Conservation (phyloP, 1,140 invertebrate species). For the Psilanteris sp. region DNA sequence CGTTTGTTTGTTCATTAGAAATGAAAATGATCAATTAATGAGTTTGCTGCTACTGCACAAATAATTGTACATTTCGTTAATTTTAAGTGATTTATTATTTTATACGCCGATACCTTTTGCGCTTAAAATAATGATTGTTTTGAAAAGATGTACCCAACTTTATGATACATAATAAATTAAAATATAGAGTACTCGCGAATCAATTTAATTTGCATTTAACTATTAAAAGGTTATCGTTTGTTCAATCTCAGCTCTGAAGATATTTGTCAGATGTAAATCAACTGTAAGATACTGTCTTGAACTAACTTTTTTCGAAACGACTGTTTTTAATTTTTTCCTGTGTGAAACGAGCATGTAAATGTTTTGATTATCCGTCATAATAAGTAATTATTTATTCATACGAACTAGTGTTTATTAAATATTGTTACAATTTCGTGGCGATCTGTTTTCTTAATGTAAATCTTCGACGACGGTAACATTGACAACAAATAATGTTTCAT, state of each 20-base stretch:
- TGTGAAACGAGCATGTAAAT: conserved; percentile 2
- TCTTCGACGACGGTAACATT: not conserved
- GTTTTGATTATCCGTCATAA: conserved; percentile 9
- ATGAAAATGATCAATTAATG: conserved; percentile 28
- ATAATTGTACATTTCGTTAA: conserved; percentile 54
- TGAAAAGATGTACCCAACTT: no score
- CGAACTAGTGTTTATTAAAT: conserved; percentile 26
- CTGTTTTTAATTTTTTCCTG: no score
- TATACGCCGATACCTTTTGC: no score
- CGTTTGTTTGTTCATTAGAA: conserved; percentile 19
- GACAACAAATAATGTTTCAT: not conserved
- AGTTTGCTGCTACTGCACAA: conserved; percentile 68
- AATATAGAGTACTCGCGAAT: no score
- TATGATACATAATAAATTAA: no score
- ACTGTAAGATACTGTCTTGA: no score
- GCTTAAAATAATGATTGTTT: no score
- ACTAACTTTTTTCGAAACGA: no score
- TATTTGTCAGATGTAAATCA: no score
- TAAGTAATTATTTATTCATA: conserved; percentile 15
- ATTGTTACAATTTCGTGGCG: conserved; percentile 2
- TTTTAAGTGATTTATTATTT: conserved; percentile 29
- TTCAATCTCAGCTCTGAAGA: no score
- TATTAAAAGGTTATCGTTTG: no score
- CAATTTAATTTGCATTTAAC: no score
- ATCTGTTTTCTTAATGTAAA: not conserved